phyloP scores from a whole-genome alignment of 2,797 vertebrate species.

The Acipenser transmontanus region DNA sequence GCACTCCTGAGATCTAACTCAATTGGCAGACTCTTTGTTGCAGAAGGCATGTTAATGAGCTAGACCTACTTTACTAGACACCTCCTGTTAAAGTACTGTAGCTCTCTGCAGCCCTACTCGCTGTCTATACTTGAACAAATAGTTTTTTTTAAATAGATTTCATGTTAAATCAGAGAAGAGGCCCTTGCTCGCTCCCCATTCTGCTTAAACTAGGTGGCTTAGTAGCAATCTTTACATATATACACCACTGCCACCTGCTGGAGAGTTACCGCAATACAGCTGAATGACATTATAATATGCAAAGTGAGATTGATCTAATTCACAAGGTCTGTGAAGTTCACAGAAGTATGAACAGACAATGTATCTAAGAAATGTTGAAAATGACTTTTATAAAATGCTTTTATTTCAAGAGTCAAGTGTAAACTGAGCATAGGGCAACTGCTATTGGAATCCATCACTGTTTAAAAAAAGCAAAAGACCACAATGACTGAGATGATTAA shows the following conservation, averaged over 20 bases:
- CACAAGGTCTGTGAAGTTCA: neutral
- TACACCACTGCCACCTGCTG: too few species aligned
- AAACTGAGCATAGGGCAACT: neutral
- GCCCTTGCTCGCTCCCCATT: constrained; percentile 12
- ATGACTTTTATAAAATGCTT: constrained; percentile 1
- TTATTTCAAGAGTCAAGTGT: constrained; percentile 2
- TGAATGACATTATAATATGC: too few species aligned
- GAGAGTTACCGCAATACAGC: too few species aligned
- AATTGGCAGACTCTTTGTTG: constrained; percentile 31
- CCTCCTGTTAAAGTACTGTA: constrained; percentile 30
- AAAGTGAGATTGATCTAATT: neutral
- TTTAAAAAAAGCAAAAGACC: neutral
- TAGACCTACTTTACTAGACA: constrained; percentile 26
- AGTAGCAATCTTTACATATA: too few species aligned
- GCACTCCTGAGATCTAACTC: constrained; percentile 30
- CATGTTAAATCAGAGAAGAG: constrained; percentile 24
- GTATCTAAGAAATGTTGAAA: neutral
- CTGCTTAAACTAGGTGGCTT: too few species aligned
- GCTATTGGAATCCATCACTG: neutral
- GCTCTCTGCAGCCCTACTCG: constrained; percentile 12
- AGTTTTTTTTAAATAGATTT: neutral
- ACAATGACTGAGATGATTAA: too few species aligned
- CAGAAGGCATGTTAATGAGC: constrained; percentile 35
- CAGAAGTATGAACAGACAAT: neutral
- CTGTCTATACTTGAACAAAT: constrained; percentile 25